phyloP scores from a whole-genome alignment of 2,888 invertebrate genomes.

The Isoperla grammatica region DNA sequence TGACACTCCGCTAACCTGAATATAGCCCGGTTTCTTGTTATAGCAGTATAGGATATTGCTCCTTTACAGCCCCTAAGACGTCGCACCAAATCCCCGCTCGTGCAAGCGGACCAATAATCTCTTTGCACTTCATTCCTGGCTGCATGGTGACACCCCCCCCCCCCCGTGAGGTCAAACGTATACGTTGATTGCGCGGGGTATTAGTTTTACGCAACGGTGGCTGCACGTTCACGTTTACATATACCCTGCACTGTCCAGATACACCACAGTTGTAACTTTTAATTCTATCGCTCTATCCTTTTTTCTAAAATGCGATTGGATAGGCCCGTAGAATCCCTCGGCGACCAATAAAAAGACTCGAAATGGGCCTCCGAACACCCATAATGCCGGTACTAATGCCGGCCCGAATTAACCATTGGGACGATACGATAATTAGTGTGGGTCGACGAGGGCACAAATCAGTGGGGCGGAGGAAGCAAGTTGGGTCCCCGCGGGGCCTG shows the following conservation, averaged over 20 bases:
- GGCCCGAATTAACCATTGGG: slow-evolving; percentile 43
- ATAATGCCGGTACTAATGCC: slow-evolving; percentile 62
- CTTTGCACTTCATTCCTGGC: neutral
- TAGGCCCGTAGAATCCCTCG: slow-evolving; percentile 41
- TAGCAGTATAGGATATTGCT: slow-evolving; percentile 15
- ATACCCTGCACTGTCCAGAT: slow-evolving; percentile 6
- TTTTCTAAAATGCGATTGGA: slow-evolving; percentile 26
- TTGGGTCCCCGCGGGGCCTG: slow-evolving; percentile 19
- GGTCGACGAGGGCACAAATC: slow-evolving; percentile 30
- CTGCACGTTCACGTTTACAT: slow-evolving; percentile 1
- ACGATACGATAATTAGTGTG: slow-evolving; percentile 30
- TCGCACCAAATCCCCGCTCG: neutral
- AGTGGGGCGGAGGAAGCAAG: slow-evolving; percentile 31
- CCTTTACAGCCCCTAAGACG: slow-evolving; percentile 16
- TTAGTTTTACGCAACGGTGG: slow-evolving; percentile 8
- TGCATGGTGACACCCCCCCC: neutral
- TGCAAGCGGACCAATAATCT: neutral
- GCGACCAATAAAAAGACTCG: slow-evolving; percentile 58
- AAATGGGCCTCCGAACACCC: slow-evolving; percentile 64
- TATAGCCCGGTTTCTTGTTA: slow-evolving; percentile 8
- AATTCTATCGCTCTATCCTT: slow-evolving; percentile 22
- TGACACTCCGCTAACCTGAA: slow-evolving; percentile 6
- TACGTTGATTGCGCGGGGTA: slow-evolving; percentile 7
- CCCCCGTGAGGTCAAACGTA: neutral
- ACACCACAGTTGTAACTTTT: slow-evolving; percentile 27